Base-by-base conservation (phyloP, 2,888 invertebrate genomes). In the Eupithecia pulchellata region DNA sequence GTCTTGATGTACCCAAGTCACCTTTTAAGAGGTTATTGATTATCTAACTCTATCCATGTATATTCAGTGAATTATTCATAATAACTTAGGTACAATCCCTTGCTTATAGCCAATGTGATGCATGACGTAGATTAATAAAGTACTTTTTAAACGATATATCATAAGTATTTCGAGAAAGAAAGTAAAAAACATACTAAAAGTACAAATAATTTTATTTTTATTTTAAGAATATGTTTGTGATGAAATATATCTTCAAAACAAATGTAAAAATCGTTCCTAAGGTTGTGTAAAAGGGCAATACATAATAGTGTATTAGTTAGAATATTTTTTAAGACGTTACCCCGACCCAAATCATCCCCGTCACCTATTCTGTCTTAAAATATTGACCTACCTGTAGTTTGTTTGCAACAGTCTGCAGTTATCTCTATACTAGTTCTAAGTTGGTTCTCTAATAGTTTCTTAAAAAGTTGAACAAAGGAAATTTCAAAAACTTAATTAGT, bases 121-220 rank as follows among this genome's bases (percentile, higher is more conserved):
- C 29, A 29, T 17, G 57, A 29, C 29, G 57, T 57, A 57, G 55
- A 4, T 57, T n/a, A 39, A 6, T 55, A 55, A 57, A 57, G 13
- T 17, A 57, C 29, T 13, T 17, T 29, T 8, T 20, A 47, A 20
- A 47, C n/a, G n/a, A n/a, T n/a, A 47, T 20, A 3, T 9, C n/a
- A n/a, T n/a, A 39, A 14, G 17, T 57, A 57, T 57, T 57, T 57
- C 57, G 25, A 47, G 25, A n/a, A n/a, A 52, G 11, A 57, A 57
- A 57, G 17, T 14, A 57, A 57, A 17, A 57, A 57, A 52, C 11
- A 20, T 11, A 47, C 47, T 20, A 42, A n/a, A 42, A 47, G 42
- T 36, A 36, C 1, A 17, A 17, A 39, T 39, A 39, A 17, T 17
- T 4, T 39, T 39, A 39, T n/a, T 42, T 42, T 8, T n/a, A 42